Base-by-base conservation (phyloP, 2,888 invertebrate genomes). In the Erebia epiphron region DNA sequence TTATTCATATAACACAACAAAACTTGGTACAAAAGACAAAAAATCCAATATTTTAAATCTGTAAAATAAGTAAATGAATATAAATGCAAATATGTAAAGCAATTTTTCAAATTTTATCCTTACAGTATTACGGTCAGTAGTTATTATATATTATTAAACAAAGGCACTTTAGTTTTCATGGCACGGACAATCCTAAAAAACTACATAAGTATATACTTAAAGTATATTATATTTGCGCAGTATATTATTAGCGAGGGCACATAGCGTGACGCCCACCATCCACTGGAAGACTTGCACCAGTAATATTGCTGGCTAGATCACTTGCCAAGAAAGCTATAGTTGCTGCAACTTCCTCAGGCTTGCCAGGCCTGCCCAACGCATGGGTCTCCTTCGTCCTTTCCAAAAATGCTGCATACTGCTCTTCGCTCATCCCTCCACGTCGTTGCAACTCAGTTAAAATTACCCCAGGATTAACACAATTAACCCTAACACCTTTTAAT, bases 251-350 rank as follows among this genome's bases (percentile, higher is more conserved):
- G 81, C 98, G 95, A 11, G 98, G 98, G 81, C 98, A 98, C 96
- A 98, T 97, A 8, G 97, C 97, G 87, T 98, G 98, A 62, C 98
- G 94, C 0, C 99, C 99, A 26, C 99, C 99, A 88, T 99, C 99
- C 0, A 99, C 97, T 0, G 98, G 97, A 35, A 99, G 79, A 70
- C 96, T 96, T 7, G 95, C 97, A 4, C 98, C 99, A 10, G 99
- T 99, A 5, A 98, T 97, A 83, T 98, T 99, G 78, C 97, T 97
- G 2, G 98, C 96, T 75, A 96, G 94, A 68, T 97, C 96, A 75
- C 98, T 97, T 0, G 99, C 99, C 70, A 99, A 93, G 89, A 98
- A 99, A 0, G 96, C 96, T 79, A 99, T 98, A 0, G 98, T 95
- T 64, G 95, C 95, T 0, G 99, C 98, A 0, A 99, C 98, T 91